Base-by-base conservation (phyloP, 2,113 vertebrate genomes). In the Passerina amoena region DNA sequence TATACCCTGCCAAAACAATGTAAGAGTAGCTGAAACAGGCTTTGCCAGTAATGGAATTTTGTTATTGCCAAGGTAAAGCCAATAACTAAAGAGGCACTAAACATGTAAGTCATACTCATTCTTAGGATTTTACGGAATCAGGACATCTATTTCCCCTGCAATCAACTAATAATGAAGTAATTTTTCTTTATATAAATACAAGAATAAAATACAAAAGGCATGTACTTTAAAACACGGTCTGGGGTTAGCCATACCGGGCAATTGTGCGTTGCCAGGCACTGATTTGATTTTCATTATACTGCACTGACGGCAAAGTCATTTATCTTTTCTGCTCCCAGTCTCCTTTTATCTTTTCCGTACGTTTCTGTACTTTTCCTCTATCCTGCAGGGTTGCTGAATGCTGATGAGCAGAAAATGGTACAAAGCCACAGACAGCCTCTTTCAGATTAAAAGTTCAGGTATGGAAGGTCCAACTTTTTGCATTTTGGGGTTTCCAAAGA, bases 111-210 rank as follows among this genome's bases (percentile, higher is more conserved):
- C 79, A 71, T 56, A 84, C 21, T 79, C 45, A 80, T 48, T 82
- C 64, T 86, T 45, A 76, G 2, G 9, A 51, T n/a, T 89, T 90
- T 45, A 65, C 28, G 84, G 28, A 79, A 95, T 85, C 61, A 66
- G 50, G 22, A 72, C 7, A 4, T 92, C 96, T 96, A 97, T 96
- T 97, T 97, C 95, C 77, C 80, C 91, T 73, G 84, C 71, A 97
- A 96, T 94, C 95, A 96, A 91, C 88, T 96, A 97, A 96, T 93
- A 97, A 96, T 51, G 38, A 97, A 96, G 93, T 94, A 78, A 92
- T 96, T 97, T 97, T 96, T 97, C 88, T 96, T 96, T 92, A 97
- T 94, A 95, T 82, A 92, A 97, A 95, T 76, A 96, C 84, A 97
- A 70, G 71, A 97, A 95, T 78, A 82, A 98, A 97, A 96, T 94